Evolutionary conservation across 2,888 invertebrate species (phyloP), one percentile per base, ranked within the genome.

Genomic region (Sphaerophoria taeniata): DNA sequence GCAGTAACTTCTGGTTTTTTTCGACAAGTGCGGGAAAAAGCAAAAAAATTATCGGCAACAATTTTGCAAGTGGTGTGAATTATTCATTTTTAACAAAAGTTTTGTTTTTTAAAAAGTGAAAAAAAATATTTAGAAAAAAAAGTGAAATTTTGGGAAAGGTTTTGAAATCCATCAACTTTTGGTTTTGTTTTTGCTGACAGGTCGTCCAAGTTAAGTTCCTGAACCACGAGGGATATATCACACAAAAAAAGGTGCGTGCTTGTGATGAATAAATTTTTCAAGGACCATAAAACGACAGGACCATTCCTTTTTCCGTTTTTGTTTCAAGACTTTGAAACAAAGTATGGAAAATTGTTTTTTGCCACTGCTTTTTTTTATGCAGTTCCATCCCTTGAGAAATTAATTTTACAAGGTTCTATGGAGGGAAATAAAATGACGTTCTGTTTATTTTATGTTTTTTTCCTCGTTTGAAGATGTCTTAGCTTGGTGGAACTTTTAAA

Each of bases 391-490:
- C 60, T 67, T 70, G 70, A 75, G 71, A 84, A 79, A 84, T 84
- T 83, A 67, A 71, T 75, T 79, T 75, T 67, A 45, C 83, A 79
- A 84, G 83, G 74, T 79, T 79, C 3, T 58, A 34, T 7, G 12
- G 34, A 56, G 16, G 31, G 11, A 24, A 24, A 31, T 9, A 43
- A 36, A 33, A 56, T 11, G 31, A 53, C n/a, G 0, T 11, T 43
- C 45, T 36, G 76, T 7, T 11, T 36, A 49, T 49, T 11, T 34
- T 9, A 7, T 43, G 9, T 43, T 43, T 43, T 43, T 43, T 43
- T 43, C 3, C 9, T 43, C 9, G 1, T 24, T 24, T 24, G 24
- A 43, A 43, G 43, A 11, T 51, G 67, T 58, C 75, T 67, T 36
- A 71, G 49, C 49, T 65, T 34, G 2, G 47, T 49, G 34, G 34